phyloP scores from a whole-genome alignment of 2,113 vertebrate species.

The Hippocampus guttulatus region DNA sequence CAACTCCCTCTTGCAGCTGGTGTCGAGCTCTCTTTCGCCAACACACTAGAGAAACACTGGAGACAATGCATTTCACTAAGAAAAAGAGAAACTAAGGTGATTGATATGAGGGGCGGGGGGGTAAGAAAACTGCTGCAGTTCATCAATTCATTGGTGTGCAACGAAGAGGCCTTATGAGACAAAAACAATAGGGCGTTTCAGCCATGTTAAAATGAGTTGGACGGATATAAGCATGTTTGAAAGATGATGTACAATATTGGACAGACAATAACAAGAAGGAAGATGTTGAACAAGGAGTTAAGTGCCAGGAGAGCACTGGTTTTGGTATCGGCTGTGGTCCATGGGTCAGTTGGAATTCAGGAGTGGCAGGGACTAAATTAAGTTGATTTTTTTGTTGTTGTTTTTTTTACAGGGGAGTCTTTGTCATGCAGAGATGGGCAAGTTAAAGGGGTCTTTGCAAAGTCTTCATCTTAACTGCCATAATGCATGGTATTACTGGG shows the following conservation, averaged over 20 bases:
- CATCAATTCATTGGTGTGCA: neutral
- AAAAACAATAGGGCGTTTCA: constrained; percentile 10
- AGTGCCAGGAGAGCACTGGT: constrained; percentile 61
- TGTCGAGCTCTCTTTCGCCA: neutral
- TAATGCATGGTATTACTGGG: constrained; percentile 95
- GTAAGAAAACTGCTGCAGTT: neutral
- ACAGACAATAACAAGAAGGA: constrained; percentile 16
- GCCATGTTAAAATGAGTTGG: constrained; percentile 40
- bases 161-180: constrained; percentile 1
- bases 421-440: constrained; percentile 57
- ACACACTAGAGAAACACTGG: neutral
- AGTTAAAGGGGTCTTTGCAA: constrained; percentile 22
- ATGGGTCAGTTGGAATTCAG: constrained; percentile 53
- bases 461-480: constrained; percentile 79
- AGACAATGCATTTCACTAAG: neutral
- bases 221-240: constrained; percentile 58
- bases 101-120: neutral
- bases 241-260: constrained; percentile 25
- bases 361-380: constrained; percentile 28
- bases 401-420: constrained; percentile 8
- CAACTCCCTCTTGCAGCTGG: neutral
- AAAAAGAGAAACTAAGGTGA: neutral
- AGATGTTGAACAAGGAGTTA: constrained; percentile 1
- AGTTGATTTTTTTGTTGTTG: neutral
- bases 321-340: constrained; percentile 76